phyloP scores from a whole-genome alignment of 2,113 vertebrate species.

The Penelope pileata region DNA sequence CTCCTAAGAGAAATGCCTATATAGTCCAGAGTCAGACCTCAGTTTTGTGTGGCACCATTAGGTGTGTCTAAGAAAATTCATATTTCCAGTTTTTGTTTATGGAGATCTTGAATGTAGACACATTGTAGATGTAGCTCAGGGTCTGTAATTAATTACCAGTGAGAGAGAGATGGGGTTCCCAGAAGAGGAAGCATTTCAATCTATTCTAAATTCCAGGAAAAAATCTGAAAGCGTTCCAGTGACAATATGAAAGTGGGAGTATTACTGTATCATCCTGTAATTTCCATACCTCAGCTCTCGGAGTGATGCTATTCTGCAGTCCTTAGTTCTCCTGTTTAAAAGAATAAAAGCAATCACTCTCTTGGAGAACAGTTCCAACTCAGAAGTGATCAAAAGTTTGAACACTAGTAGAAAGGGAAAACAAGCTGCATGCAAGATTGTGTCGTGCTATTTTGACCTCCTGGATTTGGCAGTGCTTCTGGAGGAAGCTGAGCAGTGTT shows the following conservation, averaged over 20 bases:
- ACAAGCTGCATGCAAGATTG: not conserved
- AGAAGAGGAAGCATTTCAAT: not conserved
- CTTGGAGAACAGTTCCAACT: not conserved
- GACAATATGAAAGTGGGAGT: not conserved
- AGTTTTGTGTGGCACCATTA: not conserved
- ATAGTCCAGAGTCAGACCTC: not conserved
- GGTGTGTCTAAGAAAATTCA: not conserved
- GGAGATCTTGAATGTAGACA: not conserved
- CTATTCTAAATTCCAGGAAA: not conserved
- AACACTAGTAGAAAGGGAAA: not conserved
- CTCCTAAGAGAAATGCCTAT: not conserved
- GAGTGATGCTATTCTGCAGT: not conserved
- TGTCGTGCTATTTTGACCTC: not conserved
- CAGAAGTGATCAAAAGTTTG: not conserved
- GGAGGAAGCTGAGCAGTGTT: not conserved
- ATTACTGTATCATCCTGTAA: not conserved
- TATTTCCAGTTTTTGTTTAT: not conserved
- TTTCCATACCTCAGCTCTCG: not conserved
- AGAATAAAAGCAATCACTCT: rapidly evolving
- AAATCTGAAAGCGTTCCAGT: not conserved
- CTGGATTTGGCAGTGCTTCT: no score
- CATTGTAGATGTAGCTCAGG: not conserved
- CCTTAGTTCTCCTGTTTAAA: not conserved
- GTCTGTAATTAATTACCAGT: not conserved
- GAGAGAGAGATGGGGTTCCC: not conserved